A percentile compares a stretch with the other conserved stretches of the same genome.
Evolutionary conservation across 2,113 vertebrate genomes (phyloP).

Genomic region (Passer montanus): DNA sequence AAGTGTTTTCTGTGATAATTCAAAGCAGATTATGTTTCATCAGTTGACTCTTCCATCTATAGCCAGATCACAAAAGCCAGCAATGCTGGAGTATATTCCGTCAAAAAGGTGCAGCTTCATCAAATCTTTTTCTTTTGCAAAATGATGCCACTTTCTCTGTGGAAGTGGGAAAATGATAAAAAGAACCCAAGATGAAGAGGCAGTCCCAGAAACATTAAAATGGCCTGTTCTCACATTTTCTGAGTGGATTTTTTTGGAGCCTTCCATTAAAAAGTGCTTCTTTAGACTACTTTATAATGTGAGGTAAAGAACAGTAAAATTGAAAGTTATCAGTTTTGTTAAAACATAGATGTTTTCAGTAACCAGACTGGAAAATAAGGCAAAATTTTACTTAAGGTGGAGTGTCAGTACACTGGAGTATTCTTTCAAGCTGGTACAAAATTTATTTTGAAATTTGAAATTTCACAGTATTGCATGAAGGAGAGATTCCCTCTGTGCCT

Average conservation of each 20-base stretch:
- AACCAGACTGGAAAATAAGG: background rate
- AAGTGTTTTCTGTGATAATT: conserved; percentile 12
- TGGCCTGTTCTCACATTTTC: background rate
- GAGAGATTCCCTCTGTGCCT: background rate
- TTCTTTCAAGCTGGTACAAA: background rate
- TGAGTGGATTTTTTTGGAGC: background rate
- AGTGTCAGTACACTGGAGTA: background rate
- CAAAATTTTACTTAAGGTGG: background rate
- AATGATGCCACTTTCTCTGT: background rate
- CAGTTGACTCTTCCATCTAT: background rate
- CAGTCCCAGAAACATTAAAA: background rate
- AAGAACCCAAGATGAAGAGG: background rate
- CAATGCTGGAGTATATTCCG: background rate
- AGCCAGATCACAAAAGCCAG: background rate
- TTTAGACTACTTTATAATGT: background rate
- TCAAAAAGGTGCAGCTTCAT: background rate
- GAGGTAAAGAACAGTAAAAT: background rate
- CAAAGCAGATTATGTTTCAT: conserved; percentile 9
- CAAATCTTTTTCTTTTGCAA: background rate
- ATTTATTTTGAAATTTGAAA: background rate
- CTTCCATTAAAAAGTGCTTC: background rate
- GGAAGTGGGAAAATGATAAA: background rate
- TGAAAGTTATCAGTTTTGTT: background rate
- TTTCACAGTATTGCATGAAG: background rate
- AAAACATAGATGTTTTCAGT: background rate